A percentile compares a stretch with the other conserved stretches of the same genome.
Evolutionary conservation across 2,113 vertebrate species (phyloP).

Genomic region (Prolemur simus): DNA sequence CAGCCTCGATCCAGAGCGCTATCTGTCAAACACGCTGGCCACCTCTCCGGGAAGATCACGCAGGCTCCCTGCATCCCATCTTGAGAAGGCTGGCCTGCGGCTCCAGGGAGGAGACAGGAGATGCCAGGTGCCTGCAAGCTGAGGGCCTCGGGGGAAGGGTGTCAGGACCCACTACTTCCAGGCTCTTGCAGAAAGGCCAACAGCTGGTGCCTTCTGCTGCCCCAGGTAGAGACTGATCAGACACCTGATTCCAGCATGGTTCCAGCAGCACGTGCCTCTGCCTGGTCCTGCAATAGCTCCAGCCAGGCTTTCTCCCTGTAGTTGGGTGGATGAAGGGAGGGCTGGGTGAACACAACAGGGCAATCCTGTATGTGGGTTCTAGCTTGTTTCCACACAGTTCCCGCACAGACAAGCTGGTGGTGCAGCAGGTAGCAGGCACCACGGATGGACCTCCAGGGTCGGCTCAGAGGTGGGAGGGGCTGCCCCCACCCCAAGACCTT

Average conservation of each 20-base stretch:
- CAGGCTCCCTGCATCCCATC: conserved; percentile 27
- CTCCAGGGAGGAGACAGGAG: not conserved
- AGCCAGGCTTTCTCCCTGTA: not conserved
- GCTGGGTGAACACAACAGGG: not conserved
- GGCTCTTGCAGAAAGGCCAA: not conserved
- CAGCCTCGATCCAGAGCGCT: conserved; percentile 81
- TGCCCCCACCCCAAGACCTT: too few relatives aligned
- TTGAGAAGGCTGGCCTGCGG: not conserved
- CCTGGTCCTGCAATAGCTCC: not conserved
- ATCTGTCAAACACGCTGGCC: conserved; percentile 79
- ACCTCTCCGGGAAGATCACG: conserved; percentile 58
- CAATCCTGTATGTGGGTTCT: not conserved
- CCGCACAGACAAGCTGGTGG: not conserved
- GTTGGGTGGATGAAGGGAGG: not conserved
- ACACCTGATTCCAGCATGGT: not conserved
- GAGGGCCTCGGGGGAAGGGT: too few relatives aligned
- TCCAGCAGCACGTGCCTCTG: too few relatives aligned
- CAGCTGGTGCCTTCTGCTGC: not conserved
- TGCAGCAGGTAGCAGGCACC: not conserved
- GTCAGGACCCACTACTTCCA: not conserved
- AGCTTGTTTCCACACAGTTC: not conserved
- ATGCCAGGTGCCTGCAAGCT: not conserved
- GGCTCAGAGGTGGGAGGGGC: not conserved
- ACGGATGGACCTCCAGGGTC: not conserved
- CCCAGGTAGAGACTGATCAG: not conserved